phyloP scores from a whole-genome alignment of 1,140 invertebrate species.

The Drosophila simulans region DNA sequence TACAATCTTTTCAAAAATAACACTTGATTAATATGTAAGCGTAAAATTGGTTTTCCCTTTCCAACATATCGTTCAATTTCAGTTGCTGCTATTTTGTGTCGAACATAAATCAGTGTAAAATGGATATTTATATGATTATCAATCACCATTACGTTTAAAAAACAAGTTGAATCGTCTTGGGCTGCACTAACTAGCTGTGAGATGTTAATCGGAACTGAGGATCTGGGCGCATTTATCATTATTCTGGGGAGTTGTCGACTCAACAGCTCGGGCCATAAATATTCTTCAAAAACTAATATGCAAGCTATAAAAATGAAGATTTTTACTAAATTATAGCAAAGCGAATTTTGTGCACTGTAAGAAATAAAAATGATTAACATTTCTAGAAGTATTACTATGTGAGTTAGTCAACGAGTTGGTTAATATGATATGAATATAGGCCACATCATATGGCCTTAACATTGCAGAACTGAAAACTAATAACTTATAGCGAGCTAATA shows the following conservation, averaged over 20 bases:
- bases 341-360: slow-evolving; percentile 8
- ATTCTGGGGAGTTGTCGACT: slow-evolving; percentile 57
- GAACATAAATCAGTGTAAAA: slow-evolving; percentile 46
- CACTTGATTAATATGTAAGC: background rate
- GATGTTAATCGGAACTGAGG: slow-evolving; percentile 46
- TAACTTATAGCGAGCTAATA: background rate
- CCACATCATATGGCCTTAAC: background rate
- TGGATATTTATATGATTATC: slow-evolving; percentile 50
- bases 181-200: slow-evolving; percentile 47
- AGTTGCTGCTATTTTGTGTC: slow-evolving; percentile 17
- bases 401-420: background rate
- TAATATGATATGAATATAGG: background rate
- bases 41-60: background rate
- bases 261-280: slow-evolving; percentile 52
- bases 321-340: slow-evolving; percentile 49
- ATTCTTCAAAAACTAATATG: slow-evolving; percentile 49
- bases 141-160: slow-evolving; percentile 54
- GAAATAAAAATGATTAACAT: background rate
- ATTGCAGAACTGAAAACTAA: background rate
- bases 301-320: slow-evolving; percentile 35
- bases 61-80: slow-evolving; percentile 22
- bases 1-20: background rate
- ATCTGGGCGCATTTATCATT: slow-evolving; percentile 53
- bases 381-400: background rate
- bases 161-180: slow-evolving; percentile 45